Base-by-base conservation (phyloP, 35 echinoderm and acorn worm genomes). In the Heliocidaris tuberculata region DNA sequence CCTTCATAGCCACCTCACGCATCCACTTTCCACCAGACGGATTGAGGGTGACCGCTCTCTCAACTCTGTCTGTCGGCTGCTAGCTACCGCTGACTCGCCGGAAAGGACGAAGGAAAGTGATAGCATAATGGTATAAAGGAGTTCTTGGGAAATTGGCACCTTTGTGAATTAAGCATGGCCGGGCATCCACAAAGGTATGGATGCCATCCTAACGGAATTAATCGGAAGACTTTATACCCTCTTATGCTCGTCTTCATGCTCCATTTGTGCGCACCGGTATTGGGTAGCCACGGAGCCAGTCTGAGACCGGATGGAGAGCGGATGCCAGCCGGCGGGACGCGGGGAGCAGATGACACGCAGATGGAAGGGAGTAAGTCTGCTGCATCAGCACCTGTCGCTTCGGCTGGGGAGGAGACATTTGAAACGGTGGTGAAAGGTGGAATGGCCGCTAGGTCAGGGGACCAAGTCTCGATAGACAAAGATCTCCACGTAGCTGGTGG, bases 21-120 rank as follows among this genome's bases (percentile, higher is more conserved):
- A 78, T 78, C 65, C 5, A n/a, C 65, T 42, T 42, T 78, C 65
- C 21, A 78, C 21, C 65, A 78, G 65, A 78, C 65, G 65, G 65
- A 27, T 19, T 78, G 52, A 56, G 52, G 11, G 21, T 78, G 65
- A 78, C 65, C 65, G 65, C 65, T 21, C 21, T 78, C 15, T 78
- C 65, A 78, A 78, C 65, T 78, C 65, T 78, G 65, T 78, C 7
- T 78, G 65, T 78, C 65, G 65, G 65, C 65, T 78, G 65, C 65
- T 78, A 78, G 21, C 21, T 78, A 71, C 24, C 19, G 52, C 19
- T 27, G 65, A 78, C 65, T 19, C 21, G 19, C 65, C 65, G 4
- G 19, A 78, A 78, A 78, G 65, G 27, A 17, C 7, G 65, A 27
- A 19, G 6, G 65, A 27, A 27, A 78, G 27, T 78, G 65, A 78